Percentiles rank a stretch among this genome's conserved stretches.
phyloP scores from a whole-genome alignment of 2,888 invertebrate species.

The Autographa pulchrina region DNA sequence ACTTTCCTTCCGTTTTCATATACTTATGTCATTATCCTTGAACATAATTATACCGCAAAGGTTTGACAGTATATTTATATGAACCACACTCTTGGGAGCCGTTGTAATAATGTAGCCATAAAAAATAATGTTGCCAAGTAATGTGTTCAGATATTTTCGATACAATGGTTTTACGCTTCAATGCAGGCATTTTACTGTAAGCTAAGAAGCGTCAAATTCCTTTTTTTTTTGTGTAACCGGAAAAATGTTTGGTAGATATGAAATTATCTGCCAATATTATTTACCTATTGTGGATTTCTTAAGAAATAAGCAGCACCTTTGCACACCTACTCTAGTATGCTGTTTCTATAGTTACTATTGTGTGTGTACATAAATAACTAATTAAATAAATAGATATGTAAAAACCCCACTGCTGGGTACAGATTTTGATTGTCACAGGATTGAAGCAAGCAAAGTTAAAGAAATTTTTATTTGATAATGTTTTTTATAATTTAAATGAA shows the following conservation, averaged over 20 bases:
- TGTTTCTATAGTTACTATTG: no score
- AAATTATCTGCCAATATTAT: no score
- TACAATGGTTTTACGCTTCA: not conserved
- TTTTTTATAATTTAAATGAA: no score
- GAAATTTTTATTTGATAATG: no score
- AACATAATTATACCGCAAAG: not conserved
- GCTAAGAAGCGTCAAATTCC: not conserved
- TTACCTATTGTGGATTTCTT: no score
- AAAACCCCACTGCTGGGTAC: no score
- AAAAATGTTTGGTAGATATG: not conserved
- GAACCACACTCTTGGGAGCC: constrained; percentile 4
- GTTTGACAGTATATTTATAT: constrained; percentile 1
- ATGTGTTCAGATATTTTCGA: constrained; percentile 1
- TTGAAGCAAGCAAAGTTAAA: no score
- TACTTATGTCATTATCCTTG: not conserved
- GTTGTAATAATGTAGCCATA: not conserved
- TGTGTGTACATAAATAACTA: no score
- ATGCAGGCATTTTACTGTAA: not conserved
- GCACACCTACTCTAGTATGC: no score
- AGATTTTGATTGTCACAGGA: no score
- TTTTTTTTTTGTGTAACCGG: not conserved
- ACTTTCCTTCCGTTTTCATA: not conserved
- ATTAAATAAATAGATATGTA: no score
- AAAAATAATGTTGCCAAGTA: constrained; percentile 1
- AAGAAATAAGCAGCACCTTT: no score